phyloP scores from a whole-genome alignment of 2,797 vertebrate genomes.

The Channallabes apus region DNA sequence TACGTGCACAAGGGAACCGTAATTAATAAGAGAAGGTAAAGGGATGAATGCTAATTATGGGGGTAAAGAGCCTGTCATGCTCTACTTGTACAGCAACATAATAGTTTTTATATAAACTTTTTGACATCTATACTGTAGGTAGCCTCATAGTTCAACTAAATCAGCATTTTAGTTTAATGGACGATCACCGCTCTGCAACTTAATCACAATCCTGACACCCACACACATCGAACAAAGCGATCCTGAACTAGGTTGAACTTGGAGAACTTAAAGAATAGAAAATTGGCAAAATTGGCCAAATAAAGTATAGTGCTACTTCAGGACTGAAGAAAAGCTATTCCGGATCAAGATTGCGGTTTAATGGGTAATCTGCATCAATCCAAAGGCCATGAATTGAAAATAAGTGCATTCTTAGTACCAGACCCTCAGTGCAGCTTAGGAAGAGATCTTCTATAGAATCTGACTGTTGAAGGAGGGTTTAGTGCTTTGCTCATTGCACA shows the following conservation, averaged over 20 bases:
- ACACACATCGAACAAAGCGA: background rate
- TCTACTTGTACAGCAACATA: background rate
- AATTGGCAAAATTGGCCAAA: background rate
- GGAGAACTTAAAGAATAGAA: background rate
- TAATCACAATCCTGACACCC: too few species aligned
- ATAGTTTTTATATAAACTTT: background rate
- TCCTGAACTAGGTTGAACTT: background rate
- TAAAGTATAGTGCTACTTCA: background rate
- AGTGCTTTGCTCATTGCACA: background rate
- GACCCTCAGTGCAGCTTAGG: background rate
- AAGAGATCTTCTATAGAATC: background rate
- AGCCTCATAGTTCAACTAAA: background rate
- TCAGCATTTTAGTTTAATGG: background rate
- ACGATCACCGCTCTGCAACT: background rate
- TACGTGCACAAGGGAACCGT: background rate
- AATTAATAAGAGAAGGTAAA: background rate
- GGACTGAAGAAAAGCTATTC: background rate
- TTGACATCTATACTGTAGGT: background rate
- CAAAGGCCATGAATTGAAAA: background rate
- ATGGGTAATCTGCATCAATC: constrained; percentile 9
- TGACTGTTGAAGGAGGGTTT: background rate
- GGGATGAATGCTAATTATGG: background rate
- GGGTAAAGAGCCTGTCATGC: background rate
- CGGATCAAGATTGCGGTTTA: background rate
- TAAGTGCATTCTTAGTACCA: background rate